Evolutionary conservation across 37 sponge, comb jelly and placozoan genomes (phyloP), one percentile per base, ranked within the genome.

Genomic region (Ephydatia muelleri): DNA sequence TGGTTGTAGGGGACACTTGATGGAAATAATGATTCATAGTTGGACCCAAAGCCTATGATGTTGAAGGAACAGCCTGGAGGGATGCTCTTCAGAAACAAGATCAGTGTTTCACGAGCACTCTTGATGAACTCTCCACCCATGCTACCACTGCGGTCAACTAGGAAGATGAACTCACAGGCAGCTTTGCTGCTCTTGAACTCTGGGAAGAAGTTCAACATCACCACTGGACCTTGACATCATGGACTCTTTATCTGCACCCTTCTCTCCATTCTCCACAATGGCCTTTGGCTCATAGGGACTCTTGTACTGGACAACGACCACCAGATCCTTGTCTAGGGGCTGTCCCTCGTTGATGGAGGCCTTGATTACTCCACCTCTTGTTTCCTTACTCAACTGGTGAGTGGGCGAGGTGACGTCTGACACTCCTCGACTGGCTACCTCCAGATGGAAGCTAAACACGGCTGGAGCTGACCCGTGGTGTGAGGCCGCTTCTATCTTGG

Each of bases 31-130:
- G 66, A 47, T 34, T 77, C 40, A 72, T 80, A 92, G 0, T 34
- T 34, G 30, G 76, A 72, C 38, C 93, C 93, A 88, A 92, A 92
- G 5, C 93, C 86, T 19, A 92, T 65, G 68, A 92, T 92, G 89
- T 92, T 92, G 82, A 92, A 88, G 70, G 49, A 81, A 34, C 81
- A 81, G 25, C 79, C 86, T 49, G 75, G 66, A 57, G 89, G 88
- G 35, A 92, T 22, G 72, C 85, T 76, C 71, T 88, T 88, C 28
- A 88, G 70, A 48, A 88, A 92, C 23, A 88, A 76, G 47, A 78
- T 64, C 26, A 92, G 85, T 23, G 92, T 78, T 28, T 86, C 82
- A n/a, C 80, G 64, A 33, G 88, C 88, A 36, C 77, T 68, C 38
- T 80, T 33, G 77, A 92, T 92, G 68, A 68, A 75, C 6, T 28